Conservation (phyloP, 1,140 invertebrate species). For the Ladona fulva region DNA sequence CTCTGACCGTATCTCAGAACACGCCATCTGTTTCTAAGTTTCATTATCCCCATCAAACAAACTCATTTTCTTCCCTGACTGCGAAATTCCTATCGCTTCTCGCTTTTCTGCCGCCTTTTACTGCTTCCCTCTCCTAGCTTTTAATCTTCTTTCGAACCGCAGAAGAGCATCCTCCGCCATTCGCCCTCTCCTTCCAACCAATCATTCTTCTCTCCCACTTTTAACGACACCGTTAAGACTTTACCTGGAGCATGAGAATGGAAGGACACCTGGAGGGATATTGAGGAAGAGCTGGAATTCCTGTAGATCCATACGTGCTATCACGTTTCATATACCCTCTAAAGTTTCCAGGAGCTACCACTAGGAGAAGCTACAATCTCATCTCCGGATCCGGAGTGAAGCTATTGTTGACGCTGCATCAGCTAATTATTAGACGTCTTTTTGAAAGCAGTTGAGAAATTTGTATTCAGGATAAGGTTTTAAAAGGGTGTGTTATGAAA, state of each 20-base stretch:
- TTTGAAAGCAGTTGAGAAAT: not conserved
- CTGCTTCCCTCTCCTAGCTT: not conserved
- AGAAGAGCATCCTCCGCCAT: not conserved
- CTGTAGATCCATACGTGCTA: not conserved
- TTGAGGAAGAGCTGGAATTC: not conserved
- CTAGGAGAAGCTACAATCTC: not conserved
- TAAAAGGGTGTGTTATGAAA: too few relatives aligned
- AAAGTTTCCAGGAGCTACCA: not conserved
- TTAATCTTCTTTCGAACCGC: constrained; percentile 5
- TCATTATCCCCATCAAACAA: too few relatives aligned
- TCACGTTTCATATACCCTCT: not conserved
- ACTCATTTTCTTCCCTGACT: too few relatives aligned
- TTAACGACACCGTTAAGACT: not conserved
- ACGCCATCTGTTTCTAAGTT: too few relatives aligned
- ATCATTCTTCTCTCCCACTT: not conserved
- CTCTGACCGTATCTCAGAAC: too few relatives aligned
- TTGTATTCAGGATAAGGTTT: too few relatives aligned
- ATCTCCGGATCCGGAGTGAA: not conserved
- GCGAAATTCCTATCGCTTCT: too few relatives aligned
- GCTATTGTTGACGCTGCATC: not conserved
- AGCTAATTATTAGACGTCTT: not conserved
- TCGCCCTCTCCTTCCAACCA: not conserved
- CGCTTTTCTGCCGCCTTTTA: too few relatives aligned
- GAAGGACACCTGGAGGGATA: not conserved
- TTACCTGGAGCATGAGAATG: not conserved